Evolutionary conservation across 2,113 vertebrate genomes (phyloP).

Genomic region (Ia io): DNA sequence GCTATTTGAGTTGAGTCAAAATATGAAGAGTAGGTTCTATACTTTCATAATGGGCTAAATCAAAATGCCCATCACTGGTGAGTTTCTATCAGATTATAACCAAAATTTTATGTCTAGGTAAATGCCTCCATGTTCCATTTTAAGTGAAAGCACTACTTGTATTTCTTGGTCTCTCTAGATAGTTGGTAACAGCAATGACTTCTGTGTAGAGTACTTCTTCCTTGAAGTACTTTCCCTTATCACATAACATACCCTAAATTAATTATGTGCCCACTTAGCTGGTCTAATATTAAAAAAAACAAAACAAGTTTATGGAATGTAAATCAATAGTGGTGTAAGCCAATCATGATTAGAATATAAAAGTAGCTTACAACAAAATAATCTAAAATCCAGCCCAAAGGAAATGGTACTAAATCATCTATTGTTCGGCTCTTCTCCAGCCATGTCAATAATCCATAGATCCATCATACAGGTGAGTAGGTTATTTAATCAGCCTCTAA

Average conservation of each 20-base stretch:
- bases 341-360: conserved; percentile 17
- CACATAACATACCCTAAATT: not conserved
- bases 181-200: not conserved
- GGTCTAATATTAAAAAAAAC: not conserved
- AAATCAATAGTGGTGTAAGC: not conserved
- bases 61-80: not conserved
- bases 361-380: not conserved
- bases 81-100: not conserved
- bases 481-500: not conserved
- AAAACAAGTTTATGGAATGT: not conserved
- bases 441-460: not conserved
- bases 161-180: not conserved
- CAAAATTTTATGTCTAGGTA: not conserved
- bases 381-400: not conserved
- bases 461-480: not conserved
- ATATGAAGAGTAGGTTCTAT: not conserved
- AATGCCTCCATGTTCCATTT: not conserved
- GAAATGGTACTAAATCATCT: not conserved
- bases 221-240: not conserved
- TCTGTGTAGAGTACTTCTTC: not conserved
- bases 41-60: not conserved
- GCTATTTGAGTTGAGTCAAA: not conserved
- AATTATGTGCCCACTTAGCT: not conserved
- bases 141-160: not conserved
- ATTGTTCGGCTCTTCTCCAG: not conserved